Evolutionary conservation across 2,888 invertebrate genomes (phyloP).

Genomic region (Phaonia tiefii): DNA sequence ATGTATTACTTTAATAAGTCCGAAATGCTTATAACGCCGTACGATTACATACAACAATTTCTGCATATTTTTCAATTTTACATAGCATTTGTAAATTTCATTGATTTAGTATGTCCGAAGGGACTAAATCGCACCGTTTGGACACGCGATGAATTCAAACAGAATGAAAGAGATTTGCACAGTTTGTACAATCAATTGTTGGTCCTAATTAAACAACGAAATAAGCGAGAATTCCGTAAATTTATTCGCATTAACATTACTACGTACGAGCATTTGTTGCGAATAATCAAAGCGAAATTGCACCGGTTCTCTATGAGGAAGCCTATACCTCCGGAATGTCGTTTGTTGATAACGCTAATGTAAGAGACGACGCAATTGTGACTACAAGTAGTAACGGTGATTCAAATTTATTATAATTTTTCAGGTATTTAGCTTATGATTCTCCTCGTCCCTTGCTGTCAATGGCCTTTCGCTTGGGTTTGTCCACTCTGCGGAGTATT

Average conservation of each 20-base stretch:
- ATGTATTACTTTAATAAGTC: no score
- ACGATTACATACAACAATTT: conserved; percentile 60
- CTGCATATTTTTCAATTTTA: conserved; percentile 60
- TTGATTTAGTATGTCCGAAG: conserved; percentile 48
- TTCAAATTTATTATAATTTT: not conserved
- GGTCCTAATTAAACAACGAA: conserved; percentile 45
- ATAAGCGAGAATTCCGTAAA: conserved; percentile 61
- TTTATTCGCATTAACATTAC: conserved; percentile 58
- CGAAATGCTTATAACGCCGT: not conserved
- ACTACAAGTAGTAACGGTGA: not conserved
- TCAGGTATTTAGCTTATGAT: conserved; percentile 59
- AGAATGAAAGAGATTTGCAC: conserved; percentile 60
- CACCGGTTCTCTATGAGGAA: conserved; percentile 55
- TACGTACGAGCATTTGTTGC: conserved; percentile 53
- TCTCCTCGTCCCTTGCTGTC: conserved; percentile 50
- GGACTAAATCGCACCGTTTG: conserved; percentile 45
- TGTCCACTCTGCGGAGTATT: conserved; percentile 57
- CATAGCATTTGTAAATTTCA: conserved; percentile 60
- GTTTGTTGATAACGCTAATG: conserved; percentile 60
- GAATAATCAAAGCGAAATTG: conserved; percentile 46
- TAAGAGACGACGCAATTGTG: no score
- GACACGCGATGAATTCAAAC: conserved; percentile 62
- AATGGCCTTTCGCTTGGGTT: conserved; percentile 61
- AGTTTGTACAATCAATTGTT: conserved; percentile 53
- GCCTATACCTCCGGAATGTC: conserved; percentile 61